A percentile compares a stretch with the other conserved stretches of the same genome.
Conservation (phyloP, 2,797 vertebrate species). For the Poecilia picta region DNA sequence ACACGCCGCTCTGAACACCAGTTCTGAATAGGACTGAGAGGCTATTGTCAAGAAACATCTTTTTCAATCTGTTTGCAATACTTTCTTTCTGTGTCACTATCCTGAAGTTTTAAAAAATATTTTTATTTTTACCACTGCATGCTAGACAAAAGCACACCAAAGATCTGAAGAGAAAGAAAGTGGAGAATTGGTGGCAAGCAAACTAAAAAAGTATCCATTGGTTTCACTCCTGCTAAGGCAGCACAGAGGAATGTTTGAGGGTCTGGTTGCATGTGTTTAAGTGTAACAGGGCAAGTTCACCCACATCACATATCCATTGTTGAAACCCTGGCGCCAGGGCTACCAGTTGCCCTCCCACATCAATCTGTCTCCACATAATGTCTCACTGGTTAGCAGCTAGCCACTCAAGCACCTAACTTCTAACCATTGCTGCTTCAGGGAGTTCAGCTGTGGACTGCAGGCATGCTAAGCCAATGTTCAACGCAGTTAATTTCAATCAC, state of each 20-base stretch:
- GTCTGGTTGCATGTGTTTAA: conserved; percentile 51
- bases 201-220: conserved; percentile 29
- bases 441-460: conserved; percentile 39
- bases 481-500: conserved; percentile 47
- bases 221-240: conserved; percentile 51
- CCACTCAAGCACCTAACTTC: conserved; percentile 35
- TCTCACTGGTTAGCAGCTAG: conserved; percentile 41
- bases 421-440: conserved; percentile 33
- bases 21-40: neutral
- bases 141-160: conserved; percentile 39
- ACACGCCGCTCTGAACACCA: too few relatives aligned
- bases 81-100: conserved; percentile 11
- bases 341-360: conserved; percentile 40
- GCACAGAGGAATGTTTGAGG: conserved; percentile 55
- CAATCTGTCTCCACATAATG: conserved; percentile 64
- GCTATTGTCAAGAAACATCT: conserved; percentile 4
- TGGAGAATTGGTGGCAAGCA: conserved; percentile 11
- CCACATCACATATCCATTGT: conserved; percentile 54
- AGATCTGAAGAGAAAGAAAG: conserved; percentile 25
- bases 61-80: neutral
- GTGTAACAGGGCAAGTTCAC: conserved; percentile 41
- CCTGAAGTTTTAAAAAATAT: conserved; percentile 15
- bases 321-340: conserved; percentile 44
- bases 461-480: conserved; percentile 25
- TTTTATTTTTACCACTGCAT: conserved; percentile 36